These are phyloP conservation scores for Drosophila gaucha DNA, from an alignment of 2,888 invertebrate genomes.

Conservation along the genomic window DNA sequence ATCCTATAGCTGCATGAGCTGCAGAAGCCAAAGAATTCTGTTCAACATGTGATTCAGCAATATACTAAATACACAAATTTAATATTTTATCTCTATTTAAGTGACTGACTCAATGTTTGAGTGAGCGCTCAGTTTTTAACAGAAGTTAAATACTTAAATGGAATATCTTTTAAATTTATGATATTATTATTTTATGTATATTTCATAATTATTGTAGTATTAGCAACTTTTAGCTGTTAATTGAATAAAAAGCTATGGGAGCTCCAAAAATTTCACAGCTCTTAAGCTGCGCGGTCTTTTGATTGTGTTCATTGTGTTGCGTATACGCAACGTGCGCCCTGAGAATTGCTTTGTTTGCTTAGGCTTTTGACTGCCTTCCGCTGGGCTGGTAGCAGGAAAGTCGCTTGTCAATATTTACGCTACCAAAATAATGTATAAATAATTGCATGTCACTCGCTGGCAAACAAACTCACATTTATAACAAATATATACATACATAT, in stretches of 20 bases:
- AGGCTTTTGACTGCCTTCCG: slow-evolving; percentile 28
- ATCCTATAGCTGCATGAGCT: slow-evolving; percentile 32
- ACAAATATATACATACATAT: neutral
- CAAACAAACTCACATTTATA: slow-evolving; percentile 34
- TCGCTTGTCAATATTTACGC: slow-evolving; percentile 63
- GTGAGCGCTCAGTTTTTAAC: neutral
- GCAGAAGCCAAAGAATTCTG: slow-evolving; percentile 9
- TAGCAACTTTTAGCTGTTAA: neutral
- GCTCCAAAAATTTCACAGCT: neutral
- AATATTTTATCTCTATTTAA: neutral
- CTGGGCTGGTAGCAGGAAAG: slow-evolving; percentile 25
- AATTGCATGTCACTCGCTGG: slow-evolving; percentile 68
- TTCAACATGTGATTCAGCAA: slow-evolving; percentile 18
- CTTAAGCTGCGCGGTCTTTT: neutral
- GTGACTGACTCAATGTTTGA: neutral
- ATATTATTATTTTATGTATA: neutral
- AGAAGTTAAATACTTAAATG: neutral
- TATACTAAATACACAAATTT: neutral
- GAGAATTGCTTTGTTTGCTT: slow-evolving; percentile 34
- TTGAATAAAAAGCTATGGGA: neutral
- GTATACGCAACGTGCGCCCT: slow-evolving; percentile 41
- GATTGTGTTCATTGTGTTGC: slow-evolving; percentile 22
- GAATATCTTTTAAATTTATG: neutral
- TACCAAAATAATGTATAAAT: slow-evolving; percentile 68
- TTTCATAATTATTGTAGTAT: neutral